A percentile compares a stretch with the other conserved stretches of the same genome.
Conservation (phyloP, 2,113 vertebrate genomes). For the Fukomys damarensis region DNA sequence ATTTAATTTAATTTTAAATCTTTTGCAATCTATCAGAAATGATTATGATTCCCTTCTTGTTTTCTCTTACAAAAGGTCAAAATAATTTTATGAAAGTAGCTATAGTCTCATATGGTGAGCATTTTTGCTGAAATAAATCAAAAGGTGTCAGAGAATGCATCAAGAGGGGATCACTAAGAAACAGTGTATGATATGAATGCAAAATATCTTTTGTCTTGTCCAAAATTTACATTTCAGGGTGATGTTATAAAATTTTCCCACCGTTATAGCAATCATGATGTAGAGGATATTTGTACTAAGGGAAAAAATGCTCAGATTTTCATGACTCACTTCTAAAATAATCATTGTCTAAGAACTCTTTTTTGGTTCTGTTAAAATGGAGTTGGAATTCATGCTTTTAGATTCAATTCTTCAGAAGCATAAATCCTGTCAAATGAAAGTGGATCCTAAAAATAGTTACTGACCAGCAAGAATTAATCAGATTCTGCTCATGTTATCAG, state of each 20-base stretch:
- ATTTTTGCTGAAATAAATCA: background rate
- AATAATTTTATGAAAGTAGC: background rate
- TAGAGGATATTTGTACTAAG: background rate
- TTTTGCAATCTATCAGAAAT: background rate
- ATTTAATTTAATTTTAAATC: background rate
- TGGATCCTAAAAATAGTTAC: constrained; percentile 64
- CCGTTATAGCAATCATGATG: background rate
- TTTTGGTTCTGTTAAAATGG: background rate
- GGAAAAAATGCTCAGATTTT: constrained; percentile 1
- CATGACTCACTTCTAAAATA: constrained; percentile 36
- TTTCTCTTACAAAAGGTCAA: background rate
- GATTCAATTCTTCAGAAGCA: constrained; percentile 12
- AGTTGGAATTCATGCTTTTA: background rate
- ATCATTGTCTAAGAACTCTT: background rate
- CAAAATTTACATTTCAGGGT: background rate
- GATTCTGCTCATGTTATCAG: constrained; percentile 54
- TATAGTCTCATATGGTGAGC: background rate
- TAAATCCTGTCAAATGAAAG: constrained; percentile 62
- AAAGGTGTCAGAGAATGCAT: background rate
- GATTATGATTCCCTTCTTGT: background rate
- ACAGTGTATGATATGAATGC: background rate
- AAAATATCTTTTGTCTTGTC: background rate
- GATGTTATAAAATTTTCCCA: background rate
- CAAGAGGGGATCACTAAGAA: background rate
- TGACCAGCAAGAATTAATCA: constrained; percentile 66